Base-by-base conservation (phyloP, 92 coral and sea anemone genomes). In the Virgularia gustaviana region DNA sequence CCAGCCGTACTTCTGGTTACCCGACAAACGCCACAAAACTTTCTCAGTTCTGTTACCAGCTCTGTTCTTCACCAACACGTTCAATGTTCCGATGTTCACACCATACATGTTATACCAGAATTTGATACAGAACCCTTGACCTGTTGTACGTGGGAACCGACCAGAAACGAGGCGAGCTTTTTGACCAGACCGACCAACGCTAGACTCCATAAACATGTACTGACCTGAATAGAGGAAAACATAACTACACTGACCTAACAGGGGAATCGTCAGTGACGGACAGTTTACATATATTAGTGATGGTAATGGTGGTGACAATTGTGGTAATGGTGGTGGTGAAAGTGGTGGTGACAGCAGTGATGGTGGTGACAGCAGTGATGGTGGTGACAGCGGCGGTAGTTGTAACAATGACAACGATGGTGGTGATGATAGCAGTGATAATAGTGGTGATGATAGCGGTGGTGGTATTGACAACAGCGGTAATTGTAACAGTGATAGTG, bases 51-150 rank as follows among this genome's bases (percentile, higher is more conserved):
- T 15, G 49, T 89, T 92, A 0, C 98, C 98, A 18, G 96, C 85
- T 27, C 90, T 85, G 39, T 88, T 89, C 66, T 92, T 92, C 42
- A 92, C 80, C 27, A 89, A 19, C 11, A 92, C 94, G 66, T 89
- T 92, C 35, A 92, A 65, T 1, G 87, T 84, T 7, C 98, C 98
- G 37, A 92, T 86, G 57, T 87, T 62, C 4, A 79, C 81, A 0
- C 98, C 98, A 54, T 89, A 84, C 98, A 92, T 92, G 77, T 92
- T 95, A 42, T 89, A 92, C 98, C 98, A 92, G 77, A 92, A 92
- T 78, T 85, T 87, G 15, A 92, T 72, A 68, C 98, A 92, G 71
- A 75, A 72, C 11, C 98, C 98, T 33, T 74, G 83, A 32, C 62
- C 66, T 36, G 86, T 85, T 28, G 98, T 87, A 19, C 90, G 70